Evolutionary conservation across 2,113 vertebrate genomes (phyloP).

Genomic region (Ahaetulla prasina): DNA sequence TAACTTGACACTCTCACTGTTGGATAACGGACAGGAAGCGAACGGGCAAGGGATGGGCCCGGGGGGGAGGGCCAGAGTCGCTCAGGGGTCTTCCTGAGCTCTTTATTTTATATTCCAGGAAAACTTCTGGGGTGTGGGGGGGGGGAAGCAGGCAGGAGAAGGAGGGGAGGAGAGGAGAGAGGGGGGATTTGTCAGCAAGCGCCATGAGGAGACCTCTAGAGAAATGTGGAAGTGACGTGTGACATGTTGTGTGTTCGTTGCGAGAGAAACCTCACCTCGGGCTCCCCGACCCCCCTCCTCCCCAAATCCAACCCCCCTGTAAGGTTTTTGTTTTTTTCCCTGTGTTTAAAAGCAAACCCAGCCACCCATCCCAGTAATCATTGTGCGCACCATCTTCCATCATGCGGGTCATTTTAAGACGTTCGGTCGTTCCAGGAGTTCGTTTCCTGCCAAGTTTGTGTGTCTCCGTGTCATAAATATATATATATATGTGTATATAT

Average conservation of each 20-base stretch:
- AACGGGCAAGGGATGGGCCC: neutral
- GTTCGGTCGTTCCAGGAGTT: conserved; percentile 28
- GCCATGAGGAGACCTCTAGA: neutral
- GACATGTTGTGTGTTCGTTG: conserved; percentile 15
- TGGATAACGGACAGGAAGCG: conserved; percentile 15
- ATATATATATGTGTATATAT: no score
- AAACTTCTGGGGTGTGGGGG: neutral
- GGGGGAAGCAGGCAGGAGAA: accelerated
- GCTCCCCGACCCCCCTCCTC: no score
- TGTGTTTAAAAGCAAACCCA: conserved; percentile 11
- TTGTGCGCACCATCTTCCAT: conserved; percentile 48
- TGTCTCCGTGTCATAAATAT: conserved; percentile 25
- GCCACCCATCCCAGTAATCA: conserved; percentile 27
- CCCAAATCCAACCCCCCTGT: neutral
- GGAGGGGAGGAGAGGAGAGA: no score
- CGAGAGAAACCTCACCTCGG: neutral
- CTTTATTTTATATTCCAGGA: conserved; percentile 29
- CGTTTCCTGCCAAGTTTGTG: conserved; percentile 1
- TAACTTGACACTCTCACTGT: conserved; percentile 8
- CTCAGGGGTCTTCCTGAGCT: neutral
- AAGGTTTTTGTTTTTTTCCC: neutral
- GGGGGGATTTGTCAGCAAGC: neutral
- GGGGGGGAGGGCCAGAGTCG: neutral
- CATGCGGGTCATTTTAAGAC: conserved; percentile 27
- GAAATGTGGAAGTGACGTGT: neutral